Evolutionary conservation across 53 echinoderm and acorn worm species (phyloP).

Genomic region (Crossaster papposus): DNA sequence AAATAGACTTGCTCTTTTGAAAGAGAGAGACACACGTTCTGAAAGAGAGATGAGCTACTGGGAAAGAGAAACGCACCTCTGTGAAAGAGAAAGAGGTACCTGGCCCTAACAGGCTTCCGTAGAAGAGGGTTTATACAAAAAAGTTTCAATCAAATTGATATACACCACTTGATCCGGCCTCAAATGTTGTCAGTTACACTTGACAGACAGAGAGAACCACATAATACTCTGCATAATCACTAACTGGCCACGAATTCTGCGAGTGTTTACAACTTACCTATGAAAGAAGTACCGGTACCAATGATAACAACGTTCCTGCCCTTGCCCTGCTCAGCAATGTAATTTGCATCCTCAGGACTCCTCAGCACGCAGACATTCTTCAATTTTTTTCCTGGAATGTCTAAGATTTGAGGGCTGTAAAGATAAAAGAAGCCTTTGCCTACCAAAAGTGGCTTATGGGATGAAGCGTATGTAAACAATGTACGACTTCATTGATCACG

Average conservation of each 20-base stretch:
- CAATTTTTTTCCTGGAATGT: slow-evolving; percentile 84
- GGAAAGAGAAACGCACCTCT: no score
- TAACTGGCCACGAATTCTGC: neutral
- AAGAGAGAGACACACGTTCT: neutral
- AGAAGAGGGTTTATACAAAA: neutral
- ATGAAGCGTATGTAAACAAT: neutral
- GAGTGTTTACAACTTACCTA: slow-evolving; percentile 68
- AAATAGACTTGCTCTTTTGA: no score
- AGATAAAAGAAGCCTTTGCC: neutral
- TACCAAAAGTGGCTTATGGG: neutral
- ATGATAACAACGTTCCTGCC: slow-evolving; percentile 90
- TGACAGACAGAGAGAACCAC: no score
- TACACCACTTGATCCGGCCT: no score
- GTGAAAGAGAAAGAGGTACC: no score
- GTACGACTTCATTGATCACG: no score
- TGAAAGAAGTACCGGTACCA: slow-evolving; percentile 98
- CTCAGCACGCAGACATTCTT: slow-evolving; percentile 82
- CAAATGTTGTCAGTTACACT: no score
- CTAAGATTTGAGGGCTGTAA: slow-evolving; percentile 74
- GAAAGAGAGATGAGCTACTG: no score
- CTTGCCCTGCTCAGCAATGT: slow-evolving; percentile 77
- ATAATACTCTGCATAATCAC: no score
- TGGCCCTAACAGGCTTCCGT: no score
- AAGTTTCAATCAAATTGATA: no score
- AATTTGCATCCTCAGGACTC: slow-evolving; percentile 93